Evolutionary conservation across 2,888 invertebrate genomes (phyloP).

Genomic region (Ornithoptera alexandrae): DNA sequence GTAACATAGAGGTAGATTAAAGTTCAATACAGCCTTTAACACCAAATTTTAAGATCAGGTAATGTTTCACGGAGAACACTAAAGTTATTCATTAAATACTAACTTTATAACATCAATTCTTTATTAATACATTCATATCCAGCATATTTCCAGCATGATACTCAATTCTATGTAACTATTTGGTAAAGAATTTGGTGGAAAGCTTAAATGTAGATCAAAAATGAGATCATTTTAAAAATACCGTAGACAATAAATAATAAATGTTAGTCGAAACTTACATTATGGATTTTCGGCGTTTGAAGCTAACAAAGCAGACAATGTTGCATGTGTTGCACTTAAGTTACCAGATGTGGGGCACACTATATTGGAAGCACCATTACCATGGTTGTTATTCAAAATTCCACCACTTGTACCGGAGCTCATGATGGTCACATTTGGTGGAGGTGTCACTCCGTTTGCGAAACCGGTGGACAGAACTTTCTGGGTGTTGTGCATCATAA

Average conservation of each 20-base stretch:
- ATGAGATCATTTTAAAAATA: constrained; percentile 11
- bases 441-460: constrained; percentile 67
- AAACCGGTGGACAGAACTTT: constrained; percentile 73
- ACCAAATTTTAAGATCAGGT: not conserved
- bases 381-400: constrained; percentile 51
- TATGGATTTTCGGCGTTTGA: constrained; percentile 51
- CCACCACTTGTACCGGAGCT: constrained; percentile 64
- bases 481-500: constrained; percentile 76
- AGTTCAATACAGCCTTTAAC: constrained; percentile 12
- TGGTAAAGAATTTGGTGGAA: not conserved
- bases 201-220: constrained; percentile 5
- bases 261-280: constrained; percentile 31
- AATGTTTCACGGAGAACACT: not conserved
- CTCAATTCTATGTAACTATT: not conserved
- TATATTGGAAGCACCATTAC: constrained; percentile 51
- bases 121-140: not conserved
- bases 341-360: constrained; percentile 64
- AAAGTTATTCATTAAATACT: constrained; percentile 2
- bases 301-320: constrained; percentile 67
- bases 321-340: constrained; percentile 74
- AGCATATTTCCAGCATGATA: no score
- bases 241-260: not conserved
- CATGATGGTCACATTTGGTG: constrained; percentile 74
- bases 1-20: constrained; percentile 54
- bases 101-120: constrained; percentile 9